Percentiles rank a stretch among this genome's conserved stretches.
Conservation (phyloP, 2,888 invertebrate species). For the Synergus gifuensis region DNA sequence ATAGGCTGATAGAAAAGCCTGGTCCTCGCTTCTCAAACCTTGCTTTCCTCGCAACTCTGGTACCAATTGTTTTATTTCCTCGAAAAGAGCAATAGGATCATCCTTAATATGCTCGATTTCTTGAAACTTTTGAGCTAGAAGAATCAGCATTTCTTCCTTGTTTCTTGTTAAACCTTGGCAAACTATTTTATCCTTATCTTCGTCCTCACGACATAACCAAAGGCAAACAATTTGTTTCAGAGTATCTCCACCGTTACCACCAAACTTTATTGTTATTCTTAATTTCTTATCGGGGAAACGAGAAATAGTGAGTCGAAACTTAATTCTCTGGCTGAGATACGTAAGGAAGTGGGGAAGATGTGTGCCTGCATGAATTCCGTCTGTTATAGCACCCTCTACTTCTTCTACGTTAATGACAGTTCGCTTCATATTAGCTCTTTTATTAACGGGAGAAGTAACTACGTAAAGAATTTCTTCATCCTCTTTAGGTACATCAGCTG, state of each 20-base stretch:
- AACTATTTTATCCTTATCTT: constrained; percentile 31
- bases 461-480: constrained; percentile 23
- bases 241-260: constrained; percentile 19
- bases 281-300: background rate
- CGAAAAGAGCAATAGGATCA: constrained; percentile 45
- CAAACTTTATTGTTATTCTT: constrained; percentile 19
- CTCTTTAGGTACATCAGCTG: background rate
- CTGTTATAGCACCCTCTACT: constrained; percentile 33
- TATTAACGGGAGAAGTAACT: constrained; percentile 18
- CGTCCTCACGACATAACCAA: constrained; percentile 23
- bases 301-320: constrained; percentile 7
- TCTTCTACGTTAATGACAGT: constrained; percentile 13
- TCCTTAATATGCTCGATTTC: constrained; percentile 41
- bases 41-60: constrained; percentile 17
- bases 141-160: constrained; percentile 2
- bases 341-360: constrained; percentile 20
- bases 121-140: constrained; percentile 42
- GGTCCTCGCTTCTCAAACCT: constrained; percentile 27
- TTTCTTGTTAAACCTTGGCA: constrained; percentile 1
- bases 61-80: constrained; percentile 25
- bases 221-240: constrained; percentile 16
- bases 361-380: constrained; percentile 16
- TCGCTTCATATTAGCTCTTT: constrained; percentile 12
- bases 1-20: constrained; percentile 18
- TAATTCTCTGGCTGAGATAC: constrained; percentile 20